Evolutionary conservation across 2,113 vertebrate genomes (phyloP).

Genomic region (Myotis lucifugus): DNA sequence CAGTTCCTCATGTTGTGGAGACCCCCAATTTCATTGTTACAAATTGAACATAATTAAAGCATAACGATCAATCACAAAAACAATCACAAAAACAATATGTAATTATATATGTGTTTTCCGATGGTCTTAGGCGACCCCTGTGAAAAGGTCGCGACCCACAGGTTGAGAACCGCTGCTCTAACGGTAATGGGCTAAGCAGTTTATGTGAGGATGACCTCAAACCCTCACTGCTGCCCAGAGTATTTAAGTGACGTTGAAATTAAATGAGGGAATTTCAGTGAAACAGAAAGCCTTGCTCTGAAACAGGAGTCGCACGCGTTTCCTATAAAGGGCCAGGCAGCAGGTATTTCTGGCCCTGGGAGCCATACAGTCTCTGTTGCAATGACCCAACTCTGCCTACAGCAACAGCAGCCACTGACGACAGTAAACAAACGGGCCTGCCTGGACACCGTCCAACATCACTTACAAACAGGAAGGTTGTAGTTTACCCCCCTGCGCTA

Average conservation of each 20-base stretch:
- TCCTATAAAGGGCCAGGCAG: background rate
- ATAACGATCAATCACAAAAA: too few relatives aligned
- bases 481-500: background rate
- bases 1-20: too few relatives aligned
- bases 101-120: too few relatives aligned
- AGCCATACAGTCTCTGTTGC: rapidly evolving
- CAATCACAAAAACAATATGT: too few relatives aligned
- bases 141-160: too few relatives aligned
- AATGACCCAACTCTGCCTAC: too few relatives aligned
- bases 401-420: background rate
- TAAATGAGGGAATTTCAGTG: background rate
- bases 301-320: background rate
- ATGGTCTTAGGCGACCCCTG: too few relatives aligned
- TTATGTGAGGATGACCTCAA: rapidly evolving
- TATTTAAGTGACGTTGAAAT: background rate
- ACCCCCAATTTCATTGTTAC: too few relatives aligned
- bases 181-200: rapidly evolving
- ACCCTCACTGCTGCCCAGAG: background rate
- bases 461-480: background rate
- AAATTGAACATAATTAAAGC: too few relatives aligned
- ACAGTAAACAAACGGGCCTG: rapidly evolving
- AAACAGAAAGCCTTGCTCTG: background rate
- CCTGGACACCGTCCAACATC: too few relatives aligned
- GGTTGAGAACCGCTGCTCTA: background rate
- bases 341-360: background rate